phyloP scores from a whole-genome alignment of 2,888 invertebrate genomes.

The Diogma glabrata region DNA sequence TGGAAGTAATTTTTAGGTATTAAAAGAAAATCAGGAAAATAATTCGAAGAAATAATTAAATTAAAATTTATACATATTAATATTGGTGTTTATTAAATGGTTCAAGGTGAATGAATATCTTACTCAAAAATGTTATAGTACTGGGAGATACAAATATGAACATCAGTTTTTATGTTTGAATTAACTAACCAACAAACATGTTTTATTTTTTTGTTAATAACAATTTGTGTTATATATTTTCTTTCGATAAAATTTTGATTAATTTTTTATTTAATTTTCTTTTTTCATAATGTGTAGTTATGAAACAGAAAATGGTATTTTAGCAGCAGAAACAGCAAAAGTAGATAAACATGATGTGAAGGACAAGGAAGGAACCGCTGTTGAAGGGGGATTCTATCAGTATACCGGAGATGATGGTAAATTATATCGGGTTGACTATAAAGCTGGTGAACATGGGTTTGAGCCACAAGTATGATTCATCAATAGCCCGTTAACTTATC shows the following conservation, averaged over 20 bases:
- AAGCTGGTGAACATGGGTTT: slow-evolving; percentile 44
- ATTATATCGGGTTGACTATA: slow-evolving; percentile 41
- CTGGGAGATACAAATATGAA: too few relatives aligned
- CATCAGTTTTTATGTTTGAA: too few relatives aligned
- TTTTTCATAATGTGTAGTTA: slow-evolving; percentile 28
- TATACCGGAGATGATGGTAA: slow-evolving; percentile 53
- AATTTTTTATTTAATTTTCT: not conserved
- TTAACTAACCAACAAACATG: too few relatives aligned
- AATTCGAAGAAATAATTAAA: too few relatives aligned
- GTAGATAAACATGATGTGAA: slow-evolving; percentile 33
- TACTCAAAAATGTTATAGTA: too few relatives aligned
- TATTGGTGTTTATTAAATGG: too few relatives aligned
- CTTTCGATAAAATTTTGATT: not conserved
- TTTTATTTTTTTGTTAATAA: too few relatives aligned
- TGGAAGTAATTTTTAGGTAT: too few relatives aligned
- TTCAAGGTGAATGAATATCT: too few relatives aligned
- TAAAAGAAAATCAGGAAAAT: too few relatives aligned
- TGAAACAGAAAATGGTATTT: slow-evolving; percentile 46
- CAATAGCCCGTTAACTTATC: too few relatives aligned
- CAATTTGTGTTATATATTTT: not conserved
- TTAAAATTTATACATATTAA: too few relatives aligned
- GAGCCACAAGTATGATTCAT: slow-evolving; percentile 24
- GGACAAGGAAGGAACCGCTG: slow-evolving; percentile 44
- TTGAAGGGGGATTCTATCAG: slow-evolving; percentile 51
- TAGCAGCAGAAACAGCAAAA: slow-evolving; percentile 43